Conservation (phyloP, 2,888 invertebrate genomes). For the Choreutis nemorana region DNA sequence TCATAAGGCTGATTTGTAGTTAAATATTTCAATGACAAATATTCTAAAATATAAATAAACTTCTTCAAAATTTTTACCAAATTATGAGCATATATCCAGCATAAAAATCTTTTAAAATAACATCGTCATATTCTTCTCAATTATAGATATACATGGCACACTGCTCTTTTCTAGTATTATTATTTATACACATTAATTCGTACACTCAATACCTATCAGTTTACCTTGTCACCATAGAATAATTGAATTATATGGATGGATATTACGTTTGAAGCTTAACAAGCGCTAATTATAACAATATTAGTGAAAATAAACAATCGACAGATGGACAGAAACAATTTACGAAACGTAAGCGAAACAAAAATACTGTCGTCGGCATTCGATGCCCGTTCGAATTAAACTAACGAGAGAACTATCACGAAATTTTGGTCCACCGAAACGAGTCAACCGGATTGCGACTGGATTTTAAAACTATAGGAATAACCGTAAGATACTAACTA, state of each 20-base stretch:
- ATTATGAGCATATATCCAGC: constrained; percentile 63
- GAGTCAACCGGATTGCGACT: constrained; percentile 32
- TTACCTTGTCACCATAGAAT: constrained; percentile 65
- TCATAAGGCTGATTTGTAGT: constrained; percentile 33
- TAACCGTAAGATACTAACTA: constrained; percentile 44
- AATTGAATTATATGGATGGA: constrained; percentile 66
- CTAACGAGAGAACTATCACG: constrained; percentile 38
- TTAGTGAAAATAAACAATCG: constrained; percentile 18
- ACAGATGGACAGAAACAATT: constrained; percentile 26
- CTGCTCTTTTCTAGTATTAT: constrained; percentile 37
- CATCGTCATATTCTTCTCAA: constrained; percentile 45
- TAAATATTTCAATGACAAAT: constrained; percentile 36
- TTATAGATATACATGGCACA: constrained; percentile 62
- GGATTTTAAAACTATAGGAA: constrained; percentile 42
- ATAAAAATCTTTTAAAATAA: constrained; percentile 60
- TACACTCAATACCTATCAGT: constrained; percentile 51
- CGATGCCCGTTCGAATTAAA: constrained; percentile 30
- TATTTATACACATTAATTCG: constrained; percentile 25
- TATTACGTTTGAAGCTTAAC: constrained; percentile 56
- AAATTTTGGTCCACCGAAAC: constrained; percentile 47
- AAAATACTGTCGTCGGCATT: constrained; percentile 36
- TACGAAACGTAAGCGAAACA: constrained; percentile 6
- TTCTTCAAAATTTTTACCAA: constrained; percentile 61
- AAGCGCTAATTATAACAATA: constrained; percentile 38
- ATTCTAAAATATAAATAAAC: constrained; percentile 58